Conservation (phyloP, 2,888 invertebrate species). For the Acanthacorydalis orientalis region DNA sequence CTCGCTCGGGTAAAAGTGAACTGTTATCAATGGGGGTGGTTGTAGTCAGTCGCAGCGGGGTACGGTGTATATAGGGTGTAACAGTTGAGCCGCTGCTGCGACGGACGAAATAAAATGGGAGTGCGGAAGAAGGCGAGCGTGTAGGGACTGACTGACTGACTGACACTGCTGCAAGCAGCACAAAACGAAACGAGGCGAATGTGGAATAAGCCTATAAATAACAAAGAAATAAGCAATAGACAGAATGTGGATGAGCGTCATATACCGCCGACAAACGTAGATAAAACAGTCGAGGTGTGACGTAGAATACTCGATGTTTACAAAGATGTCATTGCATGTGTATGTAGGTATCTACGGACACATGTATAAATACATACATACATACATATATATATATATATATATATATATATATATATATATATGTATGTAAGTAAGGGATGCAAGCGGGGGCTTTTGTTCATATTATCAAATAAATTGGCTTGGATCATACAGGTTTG, state of each 20-base stretch:
- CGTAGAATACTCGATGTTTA: not conserved
- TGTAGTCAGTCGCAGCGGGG: too few relatives aligned
- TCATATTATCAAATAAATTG: too few relatives aligned
- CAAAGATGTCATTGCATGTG: not conserved
- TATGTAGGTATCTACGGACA: not conserved
- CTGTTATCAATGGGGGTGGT: too few relatives aligned
- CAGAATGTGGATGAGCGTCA: not conserved
- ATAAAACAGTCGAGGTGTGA: not conserved
- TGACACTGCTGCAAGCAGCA: not conserved
- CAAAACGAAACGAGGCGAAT: conserved; percentile 1
- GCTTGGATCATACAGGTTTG: too few relatives aligned
- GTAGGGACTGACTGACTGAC: too few relatives aligned
- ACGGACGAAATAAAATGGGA: conserved; percentile 6
- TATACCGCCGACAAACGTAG: too few relatives aligned
- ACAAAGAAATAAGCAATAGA: conserved; percentile 9
- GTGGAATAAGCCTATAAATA: conserved; percentile 9
- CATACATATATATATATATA: not conserved
- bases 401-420: not conserved
- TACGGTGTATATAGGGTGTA: too few relatives aligned
- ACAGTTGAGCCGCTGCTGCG: not conserved
- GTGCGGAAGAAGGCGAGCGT: conserved; percentile 7
- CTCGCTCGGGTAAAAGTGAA: too few relatives aligned
- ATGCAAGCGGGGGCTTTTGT: too few relatives aligned
- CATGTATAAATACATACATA: too few relatives aligned
- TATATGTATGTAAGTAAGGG: not conserved